Conservation (phyloP, 2,888 invertebrate species). For the Volucella zonaria region DNA sequence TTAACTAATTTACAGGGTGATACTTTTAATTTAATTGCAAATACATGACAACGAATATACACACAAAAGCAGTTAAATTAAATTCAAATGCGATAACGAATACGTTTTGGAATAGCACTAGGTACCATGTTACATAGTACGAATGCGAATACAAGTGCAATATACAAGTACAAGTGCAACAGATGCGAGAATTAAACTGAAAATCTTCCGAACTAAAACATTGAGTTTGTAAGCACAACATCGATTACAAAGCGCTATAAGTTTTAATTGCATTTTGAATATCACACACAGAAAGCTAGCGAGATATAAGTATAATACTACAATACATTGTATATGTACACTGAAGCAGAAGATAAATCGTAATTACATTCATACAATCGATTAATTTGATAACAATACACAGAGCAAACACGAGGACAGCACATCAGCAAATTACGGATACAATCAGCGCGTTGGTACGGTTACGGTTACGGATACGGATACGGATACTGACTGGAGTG, state of each 20-base stretch:
- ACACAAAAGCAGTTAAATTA: conserved; percentile 2
- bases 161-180: conserved; percentile 23
- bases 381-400: conserved; percentile 53
- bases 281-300: conserved; percentile 13
- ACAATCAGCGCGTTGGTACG: conserved; percentile 34
- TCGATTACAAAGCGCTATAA: background rate
- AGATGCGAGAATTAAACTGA: conserved; percentile 19
- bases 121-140: too few species aligned
- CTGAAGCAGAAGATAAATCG: conserved; percentile 33
- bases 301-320: background rate
- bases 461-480: background rate
- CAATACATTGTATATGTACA: conserved; percentile 29
- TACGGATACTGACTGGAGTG: conserved; percentile 1
- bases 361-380: conserved; percentile 68
- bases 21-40: conserved; percentile 5
- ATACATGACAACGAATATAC: background rate
- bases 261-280: conserved; percentile 30
- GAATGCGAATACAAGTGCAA: conserved; percentile 10
- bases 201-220: conserved; percentile 27
- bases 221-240: background rate
- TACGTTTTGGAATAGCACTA: background rate
- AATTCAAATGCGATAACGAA: background rate
- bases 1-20: conserved; percentile 10
- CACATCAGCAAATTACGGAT: conserved; percentile 41
- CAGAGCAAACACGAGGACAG: conserved; percentile 40